Evolutionary conservation across 1,140 invertebrate genomes (phyloP).

Genomic region (Adoxophyes honmai): DNA sequence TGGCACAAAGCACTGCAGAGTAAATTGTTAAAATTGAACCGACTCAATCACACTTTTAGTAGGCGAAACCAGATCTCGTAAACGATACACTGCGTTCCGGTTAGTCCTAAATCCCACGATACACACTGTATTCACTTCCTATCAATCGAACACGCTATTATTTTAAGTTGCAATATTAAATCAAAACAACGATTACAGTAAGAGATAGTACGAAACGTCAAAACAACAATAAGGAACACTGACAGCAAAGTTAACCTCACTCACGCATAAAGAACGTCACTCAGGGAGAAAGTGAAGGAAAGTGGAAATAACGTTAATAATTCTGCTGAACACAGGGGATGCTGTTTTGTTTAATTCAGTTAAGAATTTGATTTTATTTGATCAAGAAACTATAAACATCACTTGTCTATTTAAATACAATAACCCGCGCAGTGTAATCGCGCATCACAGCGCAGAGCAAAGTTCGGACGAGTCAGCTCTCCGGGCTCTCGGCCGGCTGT

Average conservation of each 20-base stretch:
- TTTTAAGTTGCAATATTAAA: slow-evolving; percentile 4
- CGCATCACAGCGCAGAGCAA: slow-evolving; percentile 1
- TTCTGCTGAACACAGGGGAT: too few relatives aligned
- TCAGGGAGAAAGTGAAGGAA: slow-evolving; percentile 4
- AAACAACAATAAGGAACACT: slow-evolving; percentile 11
- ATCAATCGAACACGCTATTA: too few relatives aligned
- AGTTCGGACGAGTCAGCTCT: not conserved
- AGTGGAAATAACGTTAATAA: not conserved
- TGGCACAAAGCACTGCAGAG: slow-evolving; percentile 4
- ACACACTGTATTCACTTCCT: not conserved
- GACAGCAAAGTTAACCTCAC: slow-evolving; percentile 12
- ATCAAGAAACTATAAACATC: not conserved
- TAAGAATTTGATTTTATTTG: not conserved
- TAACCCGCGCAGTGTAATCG: not conserved
- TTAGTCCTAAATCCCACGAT: not conserved
- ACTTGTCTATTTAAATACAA: not conserved
- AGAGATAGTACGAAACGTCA: slow-evolving; percentile 1
- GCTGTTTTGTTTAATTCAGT: not conserved
- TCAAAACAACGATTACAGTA: slow-evolving; percentile 3
- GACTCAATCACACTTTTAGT: not conserved
- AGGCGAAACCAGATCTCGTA: not conserved
- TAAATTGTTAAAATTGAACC: not conserved
- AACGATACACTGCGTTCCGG: not conserved
- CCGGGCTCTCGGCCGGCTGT: too few relatives aligned
- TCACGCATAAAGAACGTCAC: slow-evolving; percentile 11